Conservation (phyloP, 1,140 invertebrate species). For the Neomicropteryx cornuta region DNA sequence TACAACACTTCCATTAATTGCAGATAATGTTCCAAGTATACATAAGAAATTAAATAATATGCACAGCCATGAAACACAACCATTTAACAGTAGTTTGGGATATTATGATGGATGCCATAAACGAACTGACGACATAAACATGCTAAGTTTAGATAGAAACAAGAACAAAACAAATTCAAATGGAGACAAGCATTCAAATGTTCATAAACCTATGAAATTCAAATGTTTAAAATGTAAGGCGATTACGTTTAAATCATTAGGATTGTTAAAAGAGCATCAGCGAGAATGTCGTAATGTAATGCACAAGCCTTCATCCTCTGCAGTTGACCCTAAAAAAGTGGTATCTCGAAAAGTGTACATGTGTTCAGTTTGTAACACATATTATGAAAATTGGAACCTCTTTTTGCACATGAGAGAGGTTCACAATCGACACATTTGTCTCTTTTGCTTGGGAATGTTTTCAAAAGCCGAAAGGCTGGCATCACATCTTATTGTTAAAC, state of each 20-base stretch:
- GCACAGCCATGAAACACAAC: no score
- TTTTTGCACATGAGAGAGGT: slow-evolving; percentile 70
- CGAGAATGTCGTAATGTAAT: slow-evolving; percentile 37
- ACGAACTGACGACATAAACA: no score
- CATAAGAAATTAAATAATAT: no score
- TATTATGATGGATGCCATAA: no score
- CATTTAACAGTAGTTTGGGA: no score
- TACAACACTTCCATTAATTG: no score
- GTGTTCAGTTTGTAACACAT: slow-evolving; percentile 65
- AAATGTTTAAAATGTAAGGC: slow-evolving; percentile 55
- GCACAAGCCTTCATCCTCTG: slow-evolving; percentile 24
- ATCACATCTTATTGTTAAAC: slow-evolving; percentile 60
- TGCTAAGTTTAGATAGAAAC: no score
- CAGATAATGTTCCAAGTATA: no score
- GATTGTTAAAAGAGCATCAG: slow-evolving; percentile 49
- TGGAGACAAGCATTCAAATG: no score
- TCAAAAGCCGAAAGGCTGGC: slow-evolving; percentile 63
- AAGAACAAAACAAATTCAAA: no score
- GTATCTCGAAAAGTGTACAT: slow-evolving; percentile 61
- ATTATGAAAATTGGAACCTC: slow-evolving; percentile 74
- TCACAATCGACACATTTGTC: slow-evolving; percentile 64
- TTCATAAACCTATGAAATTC: slow-evolving; percentile 53
- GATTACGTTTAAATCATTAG: slow-evolving; percentile 45
- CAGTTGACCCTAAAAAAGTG: slow-evolving; percentile 23
- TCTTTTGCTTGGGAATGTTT: slow-evolving; percentile 70